phyloP scores from a whole-genome alignment of 2,888 invertebrate species.

The Drymonia ruficornis region DNA sequence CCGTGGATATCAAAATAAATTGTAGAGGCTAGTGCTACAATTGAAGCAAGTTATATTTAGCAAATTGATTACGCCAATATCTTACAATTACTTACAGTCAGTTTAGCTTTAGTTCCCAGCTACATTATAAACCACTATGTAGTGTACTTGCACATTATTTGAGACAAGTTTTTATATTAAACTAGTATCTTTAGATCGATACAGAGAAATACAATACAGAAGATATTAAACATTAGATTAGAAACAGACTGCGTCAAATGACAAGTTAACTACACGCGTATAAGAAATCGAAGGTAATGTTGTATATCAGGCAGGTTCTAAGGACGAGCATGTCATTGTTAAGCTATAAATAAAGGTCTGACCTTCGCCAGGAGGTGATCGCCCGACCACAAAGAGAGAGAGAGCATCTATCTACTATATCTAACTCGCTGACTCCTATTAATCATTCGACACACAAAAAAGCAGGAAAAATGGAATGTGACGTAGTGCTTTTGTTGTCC shows the following conservation, averaged over 20 bases:
- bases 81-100: too few species aligned
- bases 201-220: too few species aligned
- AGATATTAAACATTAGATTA: too few species aligned
- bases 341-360: slow-evolving; percentile 43
- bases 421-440: slow-evolving; percentile 31
- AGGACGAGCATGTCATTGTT: slow-evolving; percentile 41
- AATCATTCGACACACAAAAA: slow-evolving; percentile 42
- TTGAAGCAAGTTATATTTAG: too few species aligned
- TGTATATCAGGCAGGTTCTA: slow-evolving; percentile 33
- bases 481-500: slow-evolving; percentile 1
- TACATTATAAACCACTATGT: too few species aligned
- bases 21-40: too few species aligned
- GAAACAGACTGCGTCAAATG: background rate
- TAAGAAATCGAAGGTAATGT: slow-evolving; percentile 12
- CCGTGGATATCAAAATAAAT: too few species aligned
- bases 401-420: slow-evolving; percentile 7
- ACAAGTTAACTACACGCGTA: background rate
- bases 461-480: slow-evolving; percentile 26
- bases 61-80: too few species aligned
- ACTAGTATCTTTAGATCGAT: too few species aligned
- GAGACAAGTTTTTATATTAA: too few species aligned
- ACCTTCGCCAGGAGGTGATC: slow-evolving; percentile 59
- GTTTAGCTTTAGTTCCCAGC: too few species aligned
- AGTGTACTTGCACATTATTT: too few species aligned
- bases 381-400: slow-evolving; percentile 52